Base-by-base conservation (phyloP, 2,113 vertebrate genomes). In the Calyptomena viridis region DNA sequence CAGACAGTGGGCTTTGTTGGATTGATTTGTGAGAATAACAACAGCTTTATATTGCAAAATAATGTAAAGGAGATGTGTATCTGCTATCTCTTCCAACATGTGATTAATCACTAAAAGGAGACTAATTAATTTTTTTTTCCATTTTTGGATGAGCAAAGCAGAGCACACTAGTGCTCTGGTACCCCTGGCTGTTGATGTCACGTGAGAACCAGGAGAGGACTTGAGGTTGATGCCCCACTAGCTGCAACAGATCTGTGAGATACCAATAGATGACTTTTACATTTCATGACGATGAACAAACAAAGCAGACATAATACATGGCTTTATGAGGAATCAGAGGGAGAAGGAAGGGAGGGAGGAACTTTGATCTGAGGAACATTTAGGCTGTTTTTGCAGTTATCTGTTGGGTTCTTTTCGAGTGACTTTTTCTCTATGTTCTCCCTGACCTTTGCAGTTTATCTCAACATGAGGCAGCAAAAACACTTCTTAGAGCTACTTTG, bases 131-230 rank as follows among this genome's bases (percentile, higher is more conserved):
- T 5, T 42, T 64, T 60, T 30, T 35, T 40, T 8, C 15, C 27
- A 0, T 4, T 60, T 66, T 62, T 35, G 7, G 17, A 12, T 68
- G 46, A 19, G 3, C 0, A 6, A 72, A 9, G 25, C 0, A 0
- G 24, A 24, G 42, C 25, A 37, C 2, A 37, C 3, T 7, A 33
- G 8, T 56, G 22, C 42, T 52, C 19, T 40, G 14, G 31, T 59
- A 28, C 2, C 16, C 28, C 2, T 4, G 5, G 4, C 6, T 58
- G 13, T 19, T 27, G 28, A n/a, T 1, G 1, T 22, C 0, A 2
- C 2, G 0, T 14, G 11, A 78, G 15, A 22, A 31, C 5, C 9
- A 64, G 22, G 11, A 53, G 49, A 55, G 3, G 8, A 8, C 72
- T 62, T 58, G 49, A 11, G 12, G 16, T n/a, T 55, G 6, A 9